Evolutionary conservation across 2,797 vertebrate species (phyloP).

Genomic region (Setipinna tenuifilis): DNA sequence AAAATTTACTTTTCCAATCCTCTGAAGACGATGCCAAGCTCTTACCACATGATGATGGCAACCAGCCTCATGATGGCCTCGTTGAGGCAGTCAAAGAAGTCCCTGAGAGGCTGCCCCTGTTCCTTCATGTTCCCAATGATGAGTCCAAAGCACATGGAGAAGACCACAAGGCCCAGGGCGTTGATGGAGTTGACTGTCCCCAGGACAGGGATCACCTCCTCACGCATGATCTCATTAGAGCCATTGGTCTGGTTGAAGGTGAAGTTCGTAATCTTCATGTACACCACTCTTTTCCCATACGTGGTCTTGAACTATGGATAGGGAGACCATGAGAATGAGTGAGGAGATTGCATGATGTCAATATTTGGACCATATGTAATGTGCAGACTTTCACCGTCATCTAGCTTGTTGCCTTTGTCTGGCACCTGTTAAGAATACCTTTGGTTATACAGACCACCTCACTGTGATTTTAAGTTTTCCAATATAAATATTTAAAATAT

Average conservation of each 20-base stretch:
- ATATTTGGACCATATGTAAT: too few relatives aligned
- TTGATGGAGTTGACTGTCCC: slow-evolving; percentile 91
- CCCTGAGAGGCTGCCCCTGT: slow-evolving; percentile 75
- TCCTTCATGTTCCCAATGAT: slow-evolving; percentile 82
- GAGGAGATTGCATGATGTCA: not conserved
- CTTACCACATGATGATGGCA: slow-evolving; percentile 84
- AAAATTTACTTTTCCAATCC: not conserved
- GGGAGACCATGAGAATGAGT: not conserved
- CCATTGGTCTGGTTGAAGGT: slow-evolving; percentile 63
- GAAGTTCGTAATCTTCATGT: slow-evolving; percentile 77
- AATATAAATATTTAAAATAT: too few relatives aligned
- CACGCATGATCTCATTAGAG: slow-evolving; percentile 63
- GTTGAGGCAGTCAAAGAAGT: slow-evolving; percentile 84
- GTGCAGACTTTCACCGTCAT: too few relatives aligned
- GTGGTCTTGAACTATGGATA: slow-evolving; percentile 87
- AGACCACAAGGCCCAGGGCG: slow-evolving; percentile 83
- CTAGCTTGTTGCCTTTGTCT: too few relatives aligned
- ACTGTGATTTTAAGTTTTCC: too few relatives aligned
- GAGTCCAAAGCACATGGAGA: slow-evolving; percentile 83
- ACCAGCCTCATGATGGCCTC: slow-evolving; percentile 85
- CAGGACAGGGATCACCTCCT: slow-evolving; percentile 86
- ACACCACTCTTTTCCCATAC: slow-evolving; percentile 83
- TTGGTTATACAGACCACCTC: too few relatives aligned
- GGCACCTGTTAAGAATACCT: too few relatives aligned
- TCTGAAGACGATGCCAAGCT: not conserved